Evolutionary conservation across 2,113 vertebrate species (phyloP), one percentile per base, ranked within the genome.

Genomic region (Cyanoramphus novaezelandiae): DNA sequence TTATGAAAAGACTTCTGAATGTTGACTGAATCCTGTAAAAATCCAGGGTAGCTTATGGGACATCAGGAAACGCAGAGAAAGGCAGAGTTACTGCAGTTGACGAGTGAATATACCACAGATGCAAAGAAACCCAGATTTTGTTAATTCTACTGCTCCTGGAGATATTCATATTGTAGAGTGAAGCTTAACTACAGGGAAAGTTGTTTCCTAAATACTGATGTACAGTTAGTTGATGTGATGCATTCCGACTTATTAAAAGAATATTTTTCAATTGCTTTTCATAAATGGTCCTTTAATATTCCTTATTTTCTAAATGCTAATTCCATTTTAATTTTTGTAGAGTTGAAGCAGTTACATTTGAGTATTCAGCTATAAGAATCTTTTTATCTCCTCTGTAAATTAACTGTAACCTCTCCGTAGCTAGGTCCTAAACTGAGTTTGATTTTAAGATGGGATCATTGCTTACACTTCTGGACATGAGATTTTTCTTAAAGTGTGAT

Each of bases 401-500:
- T 11, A 35, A 28, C 21, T 53, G 15, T 65, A 41, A n/a, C 86
- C 17, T 88, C 39, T 57, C 25, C 77, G 50, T 67, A 67, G 10
- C 5, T 86, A 14, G n/a, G 11, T 86, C 37, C 35, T 78, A 46
- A 83, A 37, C 25, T n/a, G n/a, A 80, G 6, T 86, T 62, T 83
- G 41, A 18, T 82, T 82, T 88, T 91, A 83, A 88, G 59, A 33
- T 41, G 12, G 12, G 13, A 47, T 59, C 9, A 17, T 74, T 88
- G 24, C n/a, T 80, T 77, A n/a, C 0, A 0, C 13, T 69, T 74
- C 24, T 52, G 28, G 6, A 72, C 0, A 0, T 1, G 5, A 49
- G n/a, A 70, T 69, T 71, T 70, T 76, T 79, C 44, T 77, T 85
- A 47, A 44, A 79, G 29, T 33, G 33, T 41, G 20, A 5, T 46